Percentiles rank a stretch among this genome's conserved stretches.
Evolutionary conservation across 2,113 vertebrate genomes (phyloP).

Genomic region (Psettodes erumei): DNA sequence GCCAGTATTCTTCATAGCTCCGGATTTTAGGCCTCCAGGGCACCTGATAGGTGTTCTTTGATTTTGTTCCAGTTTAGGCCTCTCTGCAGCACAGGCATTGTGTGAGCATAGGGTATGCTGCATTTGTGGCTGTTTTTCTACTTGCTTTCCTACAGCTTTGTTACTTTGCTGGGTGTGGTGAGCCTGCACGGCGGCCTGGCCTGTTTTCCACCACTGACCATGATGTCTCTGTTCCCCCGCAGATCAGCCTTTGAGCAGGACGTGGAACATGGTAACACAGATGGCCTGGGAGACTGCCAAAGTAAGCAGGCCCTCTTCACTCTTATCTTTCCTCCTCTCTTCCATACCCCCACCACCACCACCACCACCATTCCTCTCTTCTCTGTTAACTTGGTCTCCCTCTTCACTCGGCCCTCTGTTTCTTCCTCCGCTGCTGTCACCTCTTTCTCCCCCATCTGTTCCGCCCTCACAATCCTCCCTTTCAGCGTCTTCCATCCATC

Average conservation of each 20-base stretch:
- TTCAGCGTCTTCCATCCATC: conserved; percentile 76
- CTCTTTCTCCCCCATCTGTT: conserved; percentile 70
- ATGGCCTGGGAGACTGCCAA: conserved; percentile 99
- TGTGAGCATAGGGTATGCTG: conserved; percentile 24
- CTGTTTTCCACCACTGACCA: conserved; percentile 77
- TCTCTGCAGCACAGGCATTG: conserved; percentile 41
- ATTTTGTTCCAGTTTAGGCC: conserved; percentile 57
- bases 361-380: conserved; percentile 44
- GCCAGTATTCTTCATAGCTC: conserved; percentile 52
- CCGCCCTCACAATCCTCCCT: conserved; percentile 69
- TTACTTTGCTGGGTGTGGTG: conserved; percentile 62
- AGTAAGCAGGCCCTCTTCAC: conserved; percentile 91
- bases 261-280: conserved; percentile 96
- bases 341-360: conserved; percentile 25
- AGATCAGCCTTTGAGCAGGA: conserved; percentile 98
- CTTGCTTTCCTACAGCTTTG: conserved; percentile 51
- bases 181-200: conserved; percentile 62
- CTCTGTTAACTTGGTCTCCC: conserved; percentile 55
- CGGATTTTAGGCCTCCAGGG: conserved; percentile 60
- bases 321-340: conserved; percentile 76
- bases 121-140: conserved; percentile 50
- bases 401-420: conserved; percentile 42
- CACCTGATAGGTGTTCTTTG: conserved; percentile 63
- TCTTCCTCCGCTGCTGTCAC: conserved; percentile 64
- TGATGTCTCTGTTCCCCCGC: conserved; percentile 86